phyloP scores from a whole-genome alignment of 2,888 invertebrate species.

The Callinectes sapidus region DNA sequence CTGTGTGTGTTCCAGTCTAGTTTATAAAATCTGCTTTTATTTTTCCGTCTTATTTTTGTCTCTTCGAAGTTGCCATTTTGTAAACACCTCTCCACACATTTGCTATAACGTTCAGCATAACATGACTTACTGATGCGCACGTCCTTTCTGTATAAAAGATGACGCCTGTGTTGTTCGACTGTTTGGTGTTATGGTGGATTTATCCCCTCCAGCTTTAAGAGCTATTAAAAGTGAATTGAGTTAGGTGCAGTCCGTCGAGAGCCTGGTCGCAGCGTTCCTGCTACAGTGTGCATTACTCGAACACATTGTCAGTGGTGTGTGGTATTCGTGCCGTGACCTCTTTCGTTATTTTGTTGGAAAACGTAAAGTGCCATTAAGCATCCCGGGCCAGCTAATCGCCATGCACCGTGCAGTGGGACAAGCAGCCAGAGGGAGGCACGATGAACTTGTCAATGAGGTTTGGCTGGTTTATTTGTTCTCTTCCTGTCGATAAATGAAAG shows the following conservation, averaged over 20 bases:
- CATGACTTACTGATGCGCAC: neutral
- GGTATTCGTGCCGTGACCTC: neutral
- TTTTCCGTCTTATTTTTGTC: neutral
- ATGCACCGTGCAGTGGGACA: neutral
- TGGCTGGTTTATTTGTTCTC: neutral
- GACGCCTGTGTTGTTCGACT: neutral
- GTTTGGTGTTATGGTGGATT: neutral
- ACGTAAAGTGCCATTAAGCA: neutral
- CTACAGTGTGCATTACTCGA: neutral
- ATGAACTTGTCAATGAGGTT: neutral
- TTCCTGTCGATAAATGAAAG: neutral
- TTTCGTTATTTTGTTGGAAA: neutral
- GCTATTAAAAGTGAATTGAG: neutral
- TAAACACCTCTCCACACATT: neutral
- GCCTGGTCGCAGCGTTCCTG: neutral
- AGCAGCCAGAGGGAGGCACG: neutral
- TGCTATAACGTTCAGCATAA: neutral
- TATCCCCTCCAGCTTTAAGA: neutral
- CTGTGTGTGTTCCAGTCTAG: neutral
- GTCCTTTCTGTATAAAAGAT: neutral
- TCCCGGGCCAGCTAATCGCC: neutral
- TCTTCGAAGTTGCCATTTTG: neutral
- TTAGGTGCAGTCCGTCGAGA: neutral
- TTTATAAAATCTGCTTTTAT: neutral
- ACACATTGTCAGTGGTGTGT: neutral